phyloP scores from a whole-genome alignment of 2,888 invertebrate genomes.

The Dicycla oo region DNA sequence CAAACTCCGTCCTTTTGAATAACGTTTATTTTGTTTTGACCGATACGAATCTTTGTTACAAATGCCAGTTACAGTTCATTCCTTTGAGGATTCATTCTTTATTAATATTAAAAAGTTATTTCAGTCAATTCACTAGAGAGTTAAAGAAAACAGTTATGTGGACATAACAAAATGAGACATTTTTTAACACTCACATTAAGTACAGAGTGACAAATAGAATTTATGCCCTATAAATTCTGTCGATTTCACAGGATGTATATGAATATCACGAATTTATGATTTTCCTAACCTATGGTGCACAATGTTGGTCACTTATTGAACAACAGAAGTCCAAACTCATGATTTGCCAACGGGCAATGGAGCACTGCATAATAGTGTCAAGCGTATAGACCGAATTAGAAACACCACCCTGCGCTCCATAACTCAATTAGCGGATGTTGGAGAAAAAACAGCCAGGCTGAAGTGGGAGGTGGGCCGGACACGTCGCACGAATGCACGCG shows the following conservation, averaged over 20 bases:
- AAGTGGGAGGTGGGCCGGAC: too few species aligned
- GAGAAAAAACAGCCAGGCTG: too few species aligned
- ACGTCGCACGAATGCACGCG: too few species aligned
- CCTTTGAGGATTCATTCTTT: conserved; percentile 14
- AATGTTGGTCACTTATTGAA: too few species aligned
- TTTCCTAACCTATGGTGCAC: too few species aligned
- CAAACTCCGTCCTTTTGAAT: not conserved
- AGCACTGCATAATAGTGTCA: too few species aligned
- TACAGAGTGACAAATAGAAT: conserved; percentile 6
- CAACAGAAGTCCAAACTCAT: too few species aligned
- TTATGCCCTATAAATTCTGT: not conserved
- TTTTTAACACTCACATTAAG: not conserved
- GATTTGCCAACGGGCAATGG: too few species aligned
- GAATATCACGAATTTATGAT: not conserved
- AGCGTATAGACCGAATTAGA: too few species aligned
- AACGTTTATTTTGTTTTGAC: not conserved
- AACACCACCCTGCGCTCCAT: too few species aligned
- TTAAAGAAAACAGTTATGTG: not conserved
- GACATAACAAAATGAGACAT: not conserved
- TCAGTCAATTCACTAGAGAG: not conserved
- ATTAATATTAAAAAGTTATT: conserved; percentile 1
- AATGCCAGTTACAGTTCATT: not conserved
- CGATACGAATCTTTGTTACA: conserved; percentile 14
- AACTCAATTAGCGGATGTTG: too few species aligned
- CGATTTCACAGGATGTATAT: not conserved